Base-by-base conservation (phyloP, 2,888 invertebrate species). In the Eledona agricola region DNA sequence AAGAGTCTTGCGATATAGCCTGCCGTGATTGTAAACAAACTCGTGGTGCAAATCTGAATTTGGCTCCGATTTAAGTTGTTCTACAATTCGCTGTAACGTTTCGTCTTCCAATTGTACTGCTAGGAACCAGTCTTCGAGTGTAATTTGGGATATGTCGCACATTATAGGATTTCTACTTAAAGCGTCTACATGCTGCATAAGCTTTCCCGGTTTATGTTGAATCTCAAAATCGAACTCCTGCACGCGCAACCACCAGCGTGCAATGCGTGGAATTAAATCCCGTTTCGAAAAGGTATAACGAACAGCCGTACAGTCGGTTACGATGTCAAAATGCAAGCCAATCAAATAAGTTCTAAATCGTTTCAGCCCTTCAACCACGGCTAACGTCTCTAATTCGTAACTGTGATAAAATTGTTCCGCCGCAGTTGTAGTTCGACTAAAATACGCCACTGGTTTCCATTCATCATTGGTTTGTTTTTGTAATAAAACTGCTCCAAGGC, bases 391-490 rank as follows among this genome's bases (percentile, higher is more conserved):
- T 1, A 58, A 15, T 20, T 55, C 57, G n/a, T 52, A 57, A 22
- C 47, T 55, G 29, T 57, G 57, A 22, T 57, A 55, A 0, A 28
- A 17, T 4, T 35, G 7, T 28, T 57, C 55, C 9, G 9, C 7
- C 11, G 3, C 7, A 2, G 51, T 49, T 0, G 56, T 58, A 11
- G 23, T 23, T 13, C 54, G 29, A 11, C 54, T 59, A 37, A 60
- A 62, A 46, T 68, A 73, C 2, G 58, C 56, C 2, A 73, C 59
- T 4, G 62, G 63, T 10, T 64, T 57, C 13, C 56, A 15, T 1
- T 26, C 45, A n/a, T 46, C 55, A 6, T 63, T 59, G 3, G 6
- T 12, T 35, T 65, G 58, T 49, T 37, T 37, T 56, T 69, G 69
- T 2, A 69, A 12, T 6, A 70, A 19, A 3, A 67, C 63, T 3